These are phyloP conservation scores for Aethes cnicana DNA, from an alignment of 2,888 invertebrate genomes.

Conservation along the genomic window DNA sequence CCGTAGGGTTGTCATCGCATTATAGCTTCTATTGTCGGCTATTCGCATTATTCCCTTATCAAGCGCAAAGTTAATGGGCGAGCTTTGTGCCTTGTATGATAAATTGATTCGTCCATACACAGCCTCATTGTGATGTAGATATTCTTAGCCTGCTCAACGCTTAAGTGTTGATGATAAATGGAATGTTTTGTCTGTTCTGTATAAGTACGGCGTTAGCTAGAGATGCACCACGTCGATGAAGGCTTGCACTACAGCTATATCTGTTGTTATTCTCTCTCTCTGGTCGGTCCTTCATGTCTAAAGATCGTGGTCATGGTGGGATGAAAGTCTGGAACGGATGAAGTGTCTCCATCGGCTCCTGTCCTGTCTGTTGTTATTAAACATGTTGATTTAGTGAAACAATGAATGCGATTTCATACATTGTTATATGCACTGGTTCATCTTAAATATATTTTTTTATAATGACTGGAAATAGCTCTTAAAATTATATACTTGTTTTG, in stretches of 20 bases:
- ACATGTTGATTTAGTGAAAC: no score
- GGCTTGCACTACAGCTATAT: not conserved
- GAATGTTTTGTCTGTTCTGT: constrained; percentile 44
- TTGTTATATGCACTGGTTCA: no score
- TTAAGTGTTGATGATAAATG: constrained; percentile 66
- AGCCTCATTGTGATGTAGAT: constrained; percentile 77
- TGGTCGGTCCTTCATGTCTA: no score
- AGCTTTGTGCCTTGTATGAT: constrained; percentile 78
- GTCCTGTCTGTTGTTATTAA: no score
- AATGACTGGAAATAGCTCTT: no score
- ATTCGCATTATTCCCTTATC: constrained; percentile 78
- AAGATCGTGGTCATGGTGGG: no score
- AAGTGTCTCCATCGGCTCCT: no score
- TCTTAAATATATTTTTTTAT: no score
- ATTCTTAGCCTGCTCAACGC: constrained; percentile 71
- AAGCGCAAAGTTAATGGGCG: constrained; percentile 79
- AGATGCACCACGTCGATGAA: not conserved
- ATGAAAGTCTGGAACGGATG: no score
- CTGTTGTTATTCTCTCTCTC: not conserved
- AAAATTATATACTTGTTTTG: no score
- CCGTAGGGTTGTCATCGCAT: constrained; percentile 65
- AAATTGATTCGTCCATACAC: constrained; percentile 74
- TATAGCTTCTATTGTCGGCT: constrained; percentile 71
- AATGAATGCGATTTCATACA: no score
- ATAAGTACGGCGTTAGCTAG: constrained; percentile 13